Base-by-base conservation (phyloP, 2,797 vertebrate genomes). In the Malacoraja senta region DNA sequence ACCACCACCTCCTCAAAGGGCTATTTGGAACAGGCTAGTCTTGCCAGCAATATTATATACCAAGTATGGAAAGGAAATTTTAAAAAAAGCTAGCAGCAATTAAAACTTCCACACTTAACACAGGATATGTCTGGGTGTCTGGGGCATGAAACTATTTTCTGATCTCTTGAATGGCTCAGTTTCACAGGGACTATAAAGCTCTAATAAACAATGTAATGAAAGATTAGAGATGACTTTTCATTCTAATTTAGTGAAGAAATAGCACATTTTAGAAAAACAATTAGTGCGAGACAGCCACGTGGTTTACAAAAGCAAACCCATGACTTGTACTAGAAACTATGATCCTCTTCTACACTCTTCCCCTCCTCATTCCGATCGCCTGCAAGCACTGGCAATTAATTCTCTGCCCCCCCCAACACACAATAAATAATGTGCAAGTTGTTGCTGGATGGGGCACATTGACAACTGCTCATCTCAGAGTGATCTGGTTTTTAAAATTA, bases 71-170 rank as follows among this genome's bases (percentile, higher is more conserved):
- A 72, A 21, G 21, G 17, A 68, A 68, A 12, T 12, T 21, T 24
- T 26, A 53, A 6, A 53, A 44, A 72, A 19, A 72, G 71, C 63
- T 32, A 71, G 63, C 13, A 72, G 68, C 68, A 44, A 91, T 26
- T 74, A 91, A 91, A 74, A 91, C 29, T 74, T 91, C 71, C 68
- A 72, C 90, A 53, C 68, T 74, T 91, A 74, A 44, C 65, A 91
- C 44, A 44, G 10, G 32, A 44, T 65, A 91, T 13, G n/a, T 44
- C 8, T 91, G 21, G 26, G 1, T 13, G 19, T 44, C 8, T 91
- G 21, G 26, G 1, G 38, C 29, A 38, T 8, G 53, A 74, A n/a
- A 35, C 74, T 91, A 74, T 44, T 84, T 91, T 35, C 32, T 68
- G 88, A 71, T 91, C 19, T 8, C 88, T 26, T 35, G 32, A 26